Percentiles rank a stretch among this genome's conserved stretches.
Evolutionary conservation across 2,797 vertebrate species (phyloP).

Genomic region (Vireo griseus): DNA sequence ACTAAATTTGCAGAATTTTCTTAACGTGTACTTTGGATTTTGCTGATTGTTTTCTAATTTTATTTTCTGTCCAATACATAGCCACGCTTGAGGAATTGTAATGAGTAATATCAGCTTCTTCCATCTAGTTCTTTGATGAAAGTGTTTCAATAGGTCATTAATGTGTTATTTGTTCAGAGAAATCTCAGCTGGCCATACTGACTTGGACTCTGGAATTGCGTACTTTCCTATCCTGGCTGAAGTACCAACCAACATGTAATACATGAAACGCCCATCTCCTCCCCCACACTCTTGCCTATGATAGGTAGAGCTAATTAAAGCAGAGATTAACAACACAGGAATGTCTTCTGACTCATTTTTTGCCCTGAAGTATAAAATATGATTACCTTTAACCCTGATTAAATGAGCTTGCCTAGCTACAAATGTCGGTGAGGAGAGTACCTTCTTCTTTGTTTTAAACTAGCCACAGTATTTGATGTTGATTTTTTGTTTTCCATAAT

Average conservation of each 20-base stretch:
- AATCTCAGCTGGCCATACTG: neutral
- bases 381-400: constrained; percentile 3
- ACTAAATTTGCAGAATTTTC: neutral
- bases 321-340: neutral
- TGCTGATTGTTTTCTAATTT: neutral
- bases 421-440: neutral
- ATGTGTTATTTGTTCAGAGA: neutral
- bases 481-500: neutral
- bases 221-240: neutral
- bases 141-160: neutral
- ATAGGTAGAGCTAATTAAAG: constrained; percentile 20
- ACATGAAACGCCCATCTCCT: neutral
- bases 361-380: neutral
- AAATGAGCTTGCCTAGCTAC: neutral
- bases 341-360: constrained; percentile 24
- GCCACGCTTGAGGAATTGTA: neutral
- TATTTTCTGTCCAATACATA: neutral
- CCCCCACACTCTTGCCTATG: neutral
- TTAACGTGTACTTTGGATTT: neutral
- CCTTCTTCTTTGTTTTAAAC: neutral
- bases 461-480: neutral
- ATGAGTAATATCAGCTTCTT: neutral
- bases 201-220: neutral
- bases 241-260: neutral
- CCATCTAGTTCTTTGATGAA: neutral